phyloP scores from a whole-genome alignment of 2,797 vertebrate species.

The Anguilla megastoma region DNA sequence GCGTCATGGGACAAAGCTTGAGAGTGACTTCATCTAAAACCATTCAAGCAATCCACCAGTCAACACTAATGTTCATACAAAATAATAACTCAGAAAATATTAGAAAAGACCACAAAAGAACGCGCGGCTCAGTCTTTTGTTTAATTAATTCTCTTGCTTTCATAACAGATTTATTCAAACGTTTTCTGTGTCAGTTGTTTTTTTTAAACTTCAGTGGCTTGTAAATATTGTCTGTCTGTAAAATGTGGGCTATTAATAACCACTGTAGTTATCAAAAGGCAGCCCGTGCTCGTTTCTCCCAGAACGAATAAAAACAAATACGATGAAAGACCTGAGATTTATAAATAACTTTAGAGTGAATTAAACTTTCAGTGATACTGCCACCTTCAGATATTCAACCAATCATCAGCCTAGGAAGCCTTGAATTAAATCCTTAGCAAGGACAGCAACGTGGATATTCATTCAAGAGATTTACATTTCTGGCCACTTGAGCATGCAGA shows the following conservation, averaged over 20 bases:
- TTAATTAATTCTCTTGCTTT: neutral
- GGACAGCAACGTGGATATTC: neutral
- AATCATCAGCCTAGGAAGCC: neutral
- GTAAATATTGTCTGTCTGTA: neutral
- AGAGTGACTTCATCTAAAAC: neutral
- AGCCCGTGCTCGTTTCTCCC: neutral
- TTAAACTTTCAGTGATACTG: neutral
- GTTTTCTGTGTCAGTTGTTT: neutral
- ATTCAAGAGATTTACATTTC: neutral
- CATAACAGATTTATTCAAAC: neutral
- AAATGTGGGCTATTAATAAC: constrained; percentile 5
- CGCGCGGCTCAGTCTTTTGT: neutral
- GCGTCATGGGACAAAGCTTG: neutral
- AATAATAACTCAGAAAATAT: neutral
- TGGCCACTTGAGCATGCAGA: neutral
- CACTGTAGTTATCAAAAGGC: neutral
- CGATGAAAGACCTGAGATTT: neutral
- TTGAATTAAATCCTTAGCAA: neutral
- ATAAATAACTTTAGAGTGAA: neutral
- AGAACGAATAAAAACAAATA: neutral
- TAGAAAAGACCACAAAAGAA: neutral
- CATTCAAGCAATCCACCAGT: neutral
- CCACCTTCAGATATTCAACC: neutral
- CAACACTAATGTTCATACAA: neutral
- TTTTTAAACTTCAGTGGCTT: neutral